These are phyloP conservation scores for Micronycteris hirsuta DNA, from an alignment of 2,113 vertebrate species.

Conservation along the genomic window DNA sequence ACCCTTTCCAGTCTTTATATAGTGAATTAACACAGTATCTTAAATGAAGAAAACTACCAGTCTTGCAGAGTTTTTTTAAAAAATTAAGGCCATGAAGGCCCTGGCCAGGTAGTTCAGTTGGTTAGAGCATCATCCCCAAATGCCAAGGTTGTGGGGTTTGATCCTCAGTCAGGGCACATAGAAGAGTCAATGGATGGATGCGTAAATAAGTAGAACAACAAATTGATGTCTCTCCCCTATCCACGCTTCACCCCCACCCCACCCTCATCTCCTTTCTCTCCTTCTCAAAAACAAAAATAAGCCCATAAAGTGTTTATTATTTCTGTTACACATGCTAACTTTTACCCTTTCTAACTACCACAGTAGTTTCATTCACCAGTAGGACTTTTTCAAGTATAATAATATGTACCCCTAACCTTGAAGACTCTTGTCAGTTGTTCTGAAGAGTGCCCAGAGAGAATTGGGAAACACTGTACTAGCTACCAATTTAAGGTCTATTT, in stretches of 20 bases:
- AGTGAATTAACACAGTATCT: neutral
- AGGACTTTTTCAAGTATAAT: conserved; percentile 20
- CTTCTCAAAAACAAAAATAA: neutral
- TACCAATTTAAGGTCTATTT: neutral
- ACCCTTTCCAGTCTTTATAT: neutral
- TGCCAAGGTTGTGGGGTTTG: no score
- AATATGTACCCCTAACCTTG: neutral
- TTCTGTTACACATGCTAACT: neutral
- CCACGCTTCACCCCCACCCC: no score
- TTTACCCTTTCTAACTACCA: neutral
- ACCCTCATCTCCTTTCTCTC: no score
- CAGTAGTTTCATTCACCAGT: neutral
- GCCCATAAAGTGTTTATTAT: neutral
- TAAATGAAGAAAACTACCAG: conserved; percentile 16
- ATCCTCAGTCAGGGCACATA: no score
- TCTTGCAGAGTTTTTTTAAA: neutral
- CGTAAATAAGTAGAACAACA: no score
- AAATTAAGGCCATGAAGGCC: neutral
- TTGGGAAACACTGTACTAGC: neutral
- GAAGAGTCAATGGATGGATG: no score
- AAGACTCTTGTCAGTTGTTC: neutral
- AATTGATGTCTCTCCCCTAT: no score
- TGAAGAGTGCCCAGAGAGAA: neutral
- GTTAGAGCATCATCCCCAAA: no score
- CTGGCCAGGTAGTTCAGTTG: no score